phyloP scores from a whole-genome alignment of 2,888 invertebrate species.

The Phengaris arion region DNA sequence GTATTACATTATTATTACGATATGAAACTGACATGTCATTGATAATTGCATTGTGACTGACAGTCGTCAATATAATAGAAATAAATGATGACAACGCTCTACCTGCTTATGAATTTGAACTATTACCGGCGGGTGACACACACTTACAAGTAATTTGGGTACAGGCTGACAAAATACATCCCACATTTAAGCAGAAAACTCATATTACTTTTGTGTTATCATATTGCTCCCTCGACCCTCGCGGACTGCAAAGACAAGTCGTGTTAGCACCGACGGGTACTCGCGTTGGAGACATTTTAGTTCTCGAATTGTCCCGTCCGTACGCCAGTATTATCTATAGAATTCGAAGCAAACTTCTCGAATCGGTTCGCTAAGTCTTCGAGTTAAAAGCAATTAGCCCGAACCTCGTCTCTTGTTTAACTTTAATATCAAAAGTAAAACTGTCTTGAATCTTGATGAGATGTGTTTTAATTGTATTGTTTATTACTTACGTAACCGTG shows the following conservation, averaged over 20 bases:
- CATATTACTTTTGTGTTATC: no score
- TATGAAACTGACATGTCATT: no score
- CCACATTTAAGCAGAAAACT: no score
- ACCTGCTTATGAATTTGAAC: no score
- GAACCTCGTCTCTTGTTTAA: constrained; percentile 38
- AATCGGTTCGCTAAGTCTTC: constrained; percentile 38
- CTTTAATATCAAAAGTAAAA: constrained; percentile 37
- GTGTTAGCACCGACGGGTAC: not conserved
- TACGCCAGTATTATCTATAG: not conserved
- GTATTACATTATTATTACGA: no score
- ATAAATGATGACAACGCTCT: no score
- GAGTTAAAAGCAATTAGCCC: constrained; percentile 40
- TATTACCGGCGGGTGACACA: no score
- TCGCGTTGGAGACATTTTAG: not conserved
- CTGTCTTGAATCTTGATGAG: constrained; percentile 22
- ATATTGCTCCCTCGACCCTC: no score
- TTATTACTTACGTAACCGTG: not conserved
- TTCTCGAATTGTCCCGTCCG: not conserved
- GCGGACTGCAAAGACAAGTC: not conserved
- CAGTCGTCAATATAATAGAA: no score
- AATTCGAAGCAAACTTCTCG: constrained; percentile 32
- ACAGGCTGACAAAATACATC: no score
- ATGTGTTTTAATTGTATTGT: not conserved
- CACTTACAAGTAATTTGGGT: no score
- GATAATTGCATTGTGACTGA: no score